Evolutionary conservation across 37 sponge, comb jelly and placozoan species (phyloP).

Genomic region (Chondrilla cf. caribensis): DNA sequence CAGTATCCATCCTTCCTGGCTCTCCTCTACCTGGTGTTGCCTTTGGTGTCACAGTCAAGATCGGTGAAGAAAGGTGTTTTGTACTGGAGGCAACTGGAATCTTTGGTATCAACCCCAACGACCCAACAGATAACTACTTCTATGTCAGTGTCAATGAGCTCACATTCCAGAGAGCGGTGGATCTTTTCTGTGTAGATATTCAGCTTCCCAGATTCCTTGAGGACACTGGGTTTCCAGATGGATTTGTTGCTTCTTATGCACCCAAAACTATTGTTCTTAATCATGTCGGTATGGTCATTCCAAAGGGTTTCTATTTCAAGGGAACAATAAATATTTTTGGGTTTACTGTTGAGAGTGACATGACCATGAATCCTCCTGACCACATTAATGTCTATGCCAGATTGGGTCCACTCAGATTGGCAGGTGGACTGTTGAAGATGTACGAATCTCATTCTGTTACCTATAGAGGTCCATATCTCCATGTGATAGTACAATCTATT

Average conservation of each 20-base stretch:
- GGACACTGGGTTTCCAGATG: conserved; percentile 34
- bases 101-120: conserved; percentile 6
- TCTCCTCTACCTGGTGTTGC: conserved; percentile 22
- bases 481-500: background rate
- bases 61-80: conserved; percentile 24
- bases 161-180: conserved; percentile 5
- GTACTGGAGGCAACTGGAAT: background rate
- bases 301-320: conserved; percentile 15
- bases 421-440: conserved; percentile 20
- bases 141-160: conserved; percentile 10
- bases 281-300: conserved; percentile 14
- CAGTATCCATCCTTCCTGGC: conserved; percentile 10
- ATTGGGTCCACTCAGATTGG: conserved; percentile 5
- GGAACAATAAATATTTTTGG: conserved; percentile 41
- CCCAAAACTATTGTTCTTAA: background rate
- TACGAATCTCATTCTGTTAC: background rate
- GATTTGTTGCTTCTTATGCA: conserved; percentile 21
- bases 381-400: background rate
- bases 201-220: conserved; percentile 10
- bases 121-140: conserved; percentile 21
- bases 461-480: conserved; percentile 6
- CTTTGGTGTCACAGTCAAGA: conserved; percentile 11
- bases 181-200: conserved; percentile 20
- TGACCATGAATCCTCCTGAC: conserved; percentile 5
- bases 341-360: background rate